A percentile compares a stretch with the other conserved stretches of the same genome.
These are phyloP conservation scores for Henricia sp. DNA, from an alignment of 53 echinoderm and acorn worm genomes.

Conservation along the genomic window DNA sequence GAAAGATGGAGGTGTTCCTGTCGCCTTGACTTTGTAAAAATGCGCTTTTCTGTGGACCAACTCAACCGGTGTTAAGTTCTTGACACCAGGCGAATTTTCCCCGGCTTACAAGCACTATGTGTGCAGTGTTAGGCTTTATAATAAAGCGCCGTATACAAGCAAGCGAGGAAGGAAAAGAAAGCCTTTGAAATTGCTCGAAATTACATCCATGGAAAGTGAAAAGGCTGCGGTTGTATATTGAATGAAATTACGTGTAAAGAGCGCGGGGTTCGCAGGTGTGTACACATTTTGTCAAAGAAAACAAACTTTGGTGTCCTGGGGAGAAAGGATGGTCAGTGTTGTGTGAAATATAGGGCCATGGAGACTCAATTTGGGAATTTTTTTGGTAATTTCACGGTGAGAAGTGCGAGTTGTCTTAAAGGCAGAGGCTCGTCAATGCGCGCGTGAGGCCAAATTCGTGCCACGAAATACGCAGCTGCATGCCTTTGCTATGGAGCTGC, in stretches of 20 bases:
- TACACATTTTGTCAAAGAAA: constrained; percentile 66
- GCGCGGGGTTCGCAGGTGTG: constrained; percentile 50
- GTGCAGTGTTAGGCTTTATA: constrained; percentile 8
- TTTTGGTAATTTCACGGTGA: constrained; percentile 48
- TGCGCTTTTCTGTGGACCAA: constrained; percentile 26
- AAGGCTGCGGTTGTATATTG: neutral
- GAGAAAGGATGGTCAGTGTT: constrained; percentile 38
- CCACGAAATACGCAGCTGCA: too few relatives aligned
- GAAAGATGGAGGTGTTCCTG: constrained; percentile 42
- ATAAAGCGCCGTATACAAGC: neutral
- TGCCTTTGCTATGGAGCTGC: too few relatives aligned
- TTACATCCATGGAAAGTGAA: neutral
- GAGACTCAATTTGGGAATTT: constrained; percentile 21
- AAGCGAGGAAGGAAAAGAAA: neutral
- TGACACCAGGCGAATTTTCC: constrained; percentile 1
- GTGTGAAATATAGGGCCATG: neutral
- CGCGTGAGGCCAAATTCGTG: too few relatives aligned
- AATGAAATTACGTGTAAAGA: constrained; percentile 40
- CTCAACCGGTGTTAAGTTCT: constrained; percentile 42
- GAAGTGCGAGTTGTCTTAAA: too few relatives aligned
- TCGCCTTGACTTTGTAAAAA: constrained; percentile 46
- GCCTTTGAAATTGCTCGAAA: constrained; percentile 7
- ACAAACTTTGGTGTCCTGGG: constrained; percentile 57
- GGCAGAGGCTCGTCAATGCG: too few relatives aligned
- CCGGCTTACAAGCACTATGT: neutral